These are phyloP conservation scores for Blastobasis adustella DNA, from an alignment of 2,888 invertebrate species.

Conservation along the genomic window DNA sequence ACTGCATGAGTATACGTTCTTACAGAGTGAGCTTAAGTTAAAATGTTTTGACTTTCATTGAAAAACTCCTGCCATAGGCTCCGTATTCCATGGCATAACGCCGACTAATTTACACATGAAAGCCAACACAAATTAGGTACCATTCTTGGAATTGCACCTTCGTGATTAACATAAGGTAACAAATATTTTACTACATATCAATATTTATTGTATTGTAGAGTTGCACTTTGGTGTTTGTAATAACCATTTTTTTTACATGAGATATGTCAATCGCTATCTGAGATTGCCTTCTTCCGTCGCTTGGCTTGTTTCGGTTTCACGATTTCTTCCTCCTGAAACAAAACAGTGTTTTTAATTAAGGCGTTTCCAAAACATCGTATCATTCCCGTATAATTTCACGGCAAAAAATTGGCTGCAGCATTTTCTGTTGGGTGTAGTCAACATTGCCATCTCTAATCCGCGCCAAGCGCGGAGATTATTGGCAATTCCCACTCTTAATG, in stretches of 20 bases:
- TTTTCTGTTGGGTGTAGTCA: too few species aligned
- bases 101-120: slow-evolving; percentile 3
- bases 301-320: slow-evolving; percentile 93
- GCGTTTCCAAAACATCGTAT: too few species aligned
- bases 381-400: too few species aligned
- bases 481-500: too few species aligned
- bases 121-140: slow-evolving; percentile 32
- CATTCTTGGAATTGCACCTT: slow-evolving; percentile 59
- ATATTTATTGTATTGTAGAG: slow-evolving; percentile 65
- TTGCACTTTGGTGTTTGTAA: slow-evolving; percentile 72
- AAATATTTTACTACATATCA: slow-evolving; percentile 31
- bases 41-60: too few species aligned
- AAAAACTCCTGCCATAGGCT: too few species aligned
- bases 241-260: slow-evolving; percentile 51
- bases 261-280: slow-evolving; percentile 92
- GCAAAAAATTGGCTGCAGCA: too few species aligned
- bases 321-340: slow-evolving; percentile 88
- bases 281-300: slow-evolving; percentile 92
- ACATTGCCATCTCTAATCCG: too few species aligned
- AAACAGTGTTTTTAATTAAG: slow-evolving; percentile 12
- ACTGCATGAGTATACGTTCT: too few species aligned
- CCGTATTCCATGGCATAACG: not conserved
- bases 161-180: slow-evolving; percentile 45
- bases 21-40: too few species aligned
- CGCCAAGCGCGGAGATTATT: too few species aligned